Conservation (phyloP, 2,113 vertebrate species). For the Tychaedon coryphoeus region DNA sequence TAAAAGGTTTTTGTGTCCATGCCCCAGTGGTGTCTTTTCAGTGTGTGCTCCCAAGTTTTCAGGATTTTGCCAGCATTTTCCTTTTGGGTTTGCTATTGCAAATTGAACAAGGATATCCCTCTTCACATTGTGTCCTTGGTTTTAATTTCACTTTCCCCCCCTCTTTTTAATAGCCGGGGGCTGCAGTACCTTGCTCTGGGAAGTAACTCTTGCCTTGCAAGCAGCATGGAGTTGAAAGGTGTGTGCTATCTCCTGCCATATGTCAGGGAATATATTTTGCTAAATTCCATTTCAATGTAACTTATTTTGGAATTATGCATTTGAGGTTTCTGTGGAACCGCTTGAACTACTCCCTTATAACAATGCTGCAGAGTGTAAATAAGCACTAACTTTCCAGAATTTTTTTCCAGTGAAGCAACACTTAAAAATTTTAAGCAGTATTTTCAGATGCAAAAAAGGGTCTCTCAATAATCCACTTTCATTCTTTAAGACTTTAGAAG, state of each 20-base stretch:
- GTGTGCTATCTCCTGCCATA: not conserved
- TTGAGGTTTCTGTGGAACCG: not conserved
- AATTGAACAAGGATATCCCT: not conserved
- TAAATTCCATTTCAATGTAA: not conserved
- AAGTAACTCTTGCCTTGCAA: not conserved
- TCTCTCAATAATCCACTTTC: not conserved
- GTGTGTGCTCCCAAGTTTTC: not conserved
- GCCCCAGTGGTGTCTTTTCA: not conserved
- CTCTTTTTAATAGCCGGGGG: not conserved
- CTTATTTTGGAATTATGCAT: not conserved
- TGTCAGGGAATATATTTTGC: not conserved
- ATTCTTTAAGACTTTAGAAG: not conserved
- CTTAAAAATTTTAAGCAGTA: not conserved
- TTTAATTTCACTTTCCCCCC: not conserved
- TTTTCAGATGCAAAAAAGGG: not conserved
- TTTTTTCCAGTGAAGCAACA: not conserved
- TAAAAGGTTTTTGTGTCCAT: not conserved
- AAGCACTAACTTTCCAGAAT: not conserved
- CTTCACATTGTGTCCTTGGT: not conserved
- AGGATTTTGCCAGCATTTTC: not conserved
- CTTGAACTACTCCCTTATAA: not conserved
- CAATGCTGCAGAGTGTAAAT: not conserved
- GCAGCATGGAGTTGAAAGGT: rapidly evolving
- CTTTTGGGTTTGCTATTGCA: not conserved
- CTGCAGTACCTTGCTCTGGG: no score